Percentiles rank a stretch among this genome's conserved stretches.
Evolutionary conservation across 2,888 invertebrate species (phyloP).

Genomic region (Antheraea yamamai): DNA sequence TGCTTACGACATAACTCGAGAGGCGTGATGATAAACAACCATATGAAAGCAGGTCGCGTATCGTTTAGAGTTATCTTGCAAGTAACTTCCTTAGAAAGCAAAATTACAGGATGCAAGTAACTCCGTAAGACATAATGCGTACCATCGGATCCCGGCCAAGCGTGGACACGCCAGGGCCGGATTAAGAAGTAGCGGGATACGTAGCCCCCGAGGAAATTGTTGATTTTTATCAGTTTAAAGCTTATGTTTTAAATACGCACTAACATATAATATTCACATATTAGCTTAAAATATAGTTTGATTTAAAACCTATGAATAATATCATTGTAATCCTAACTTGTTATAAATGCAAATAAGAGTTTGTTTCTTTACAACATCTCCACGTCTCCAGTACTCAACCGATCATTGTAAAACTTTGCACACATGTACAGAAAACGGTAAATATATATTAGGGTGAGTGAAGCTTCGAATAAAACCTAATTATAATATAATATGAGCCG

Average conservation of each 20-base stretch:
- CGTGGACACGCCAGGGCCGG: not conserved
- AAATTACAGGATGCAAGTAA: slow-evolving; percentile 15
- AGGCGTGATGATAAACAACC: not conserved
- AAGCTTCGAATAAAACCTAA: not conserved
- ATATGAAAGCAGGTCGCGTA: slow-evolving; percentile 7
- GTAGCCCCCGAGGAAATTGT: not conserved
- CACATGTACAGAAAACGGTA: too few relatives aligned
- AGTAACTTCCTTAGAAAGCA: slow-evolving; percentile 18
- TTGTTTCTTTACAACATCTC: too few relatives aligned
- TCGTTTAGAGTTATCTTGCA: slow-evolving; percentile 5
- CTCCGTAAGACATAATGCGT: slow-evolving; percentile 6
- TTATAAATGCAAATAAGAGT: too few relatives aligned
- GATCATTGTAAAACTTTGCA: too few relatives aligned
- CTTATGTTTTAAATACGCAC: not conserved
- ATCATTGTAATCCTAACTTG: too few relatives aligned
- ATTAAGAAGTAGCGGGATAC: not conserved
- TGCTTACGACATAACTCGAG: not conserved
- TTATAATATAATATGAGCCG: not conserved
- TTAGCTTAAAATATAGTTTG: not conserved
- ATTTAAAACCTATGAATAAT: too few relatives aligned
- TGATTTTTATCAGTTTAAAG: not conserved
- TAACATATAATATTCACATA: not conserved
- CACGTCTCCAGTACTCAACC: too few relatives aligned
- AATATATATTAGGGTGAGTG: too few relatives aligned
- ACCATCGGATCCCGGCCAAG: slow-evolving; percentile 14